Evolutionary conservation across 2,797 vertebrate genomes (phyloP).

Genomic region (Sebastes reedi): DNA sequence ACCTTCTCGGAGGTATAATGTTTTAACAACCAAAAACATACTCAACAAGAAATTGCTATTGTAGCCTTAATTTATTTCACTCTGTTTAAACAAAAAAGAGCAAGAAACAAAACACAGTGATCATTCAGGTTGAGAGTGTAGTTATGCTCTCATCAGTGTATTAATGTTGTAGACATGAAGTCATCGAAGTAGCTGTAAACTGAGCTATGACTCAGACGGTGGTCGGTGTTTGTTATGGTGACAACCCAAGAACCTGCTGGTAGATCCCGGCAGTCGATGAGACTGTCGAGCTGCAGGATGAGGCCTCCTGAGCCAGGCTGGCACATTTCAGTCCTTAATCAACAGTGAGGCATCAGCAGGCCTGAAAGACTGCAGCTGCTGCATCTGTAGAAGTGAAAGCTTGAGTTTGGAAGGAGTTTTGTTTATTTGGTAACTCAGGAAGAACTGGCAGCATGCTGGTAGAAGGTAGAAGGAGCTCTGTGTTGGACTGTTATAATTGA

Average conservation of each 20-base stretch:
- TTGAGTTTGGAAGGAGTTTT: neutral
- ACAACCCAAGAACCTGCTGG: slow-evolving; percentile 23
- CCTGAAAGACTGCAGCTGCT: slow-evolving; percentile 30
- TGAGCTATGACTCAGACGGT: slow-evolving; percentile 6
- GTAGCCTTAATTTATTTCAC: neutral
- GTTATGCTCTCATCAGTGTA: neutral
- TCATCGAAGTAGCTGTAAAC: neutral
- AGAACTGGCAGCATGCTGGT: neutral
- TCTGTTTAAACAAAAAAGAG: neutral
- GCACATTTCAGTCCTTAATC: slow-evolving; percentile 6
- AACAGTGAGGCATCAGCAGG: slow-evolving; percentile 20
- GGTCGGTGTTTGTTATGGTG: slow-evolving; percentile 1
- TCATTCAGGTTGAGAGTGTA: neutral
- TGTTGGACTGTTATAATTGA: slow-evolving; percentile 1
- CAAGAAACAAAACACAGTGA: neutral
- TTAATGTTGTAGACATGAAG: neutral
- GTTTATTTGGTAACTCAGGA: slow-evolving; percentile 11
- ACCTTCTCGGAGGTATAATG: neutral
- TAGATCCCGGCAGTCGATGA: neutral
- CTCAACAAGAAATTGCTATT: too few relatives aligned
- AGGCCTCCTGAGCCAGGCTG: slow-evolving; percentile 22
- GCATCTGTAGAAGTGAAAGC: neutral
- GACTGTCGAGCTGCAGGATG: slow-evolving; percentile 14
- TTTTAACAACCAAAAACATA: neutral
- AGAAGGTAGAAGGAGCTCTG: neutral